Base-by-base conservation (phyloP, 2,888 invertebrate genomes). In the Latrodectus hesperus region DNA sequence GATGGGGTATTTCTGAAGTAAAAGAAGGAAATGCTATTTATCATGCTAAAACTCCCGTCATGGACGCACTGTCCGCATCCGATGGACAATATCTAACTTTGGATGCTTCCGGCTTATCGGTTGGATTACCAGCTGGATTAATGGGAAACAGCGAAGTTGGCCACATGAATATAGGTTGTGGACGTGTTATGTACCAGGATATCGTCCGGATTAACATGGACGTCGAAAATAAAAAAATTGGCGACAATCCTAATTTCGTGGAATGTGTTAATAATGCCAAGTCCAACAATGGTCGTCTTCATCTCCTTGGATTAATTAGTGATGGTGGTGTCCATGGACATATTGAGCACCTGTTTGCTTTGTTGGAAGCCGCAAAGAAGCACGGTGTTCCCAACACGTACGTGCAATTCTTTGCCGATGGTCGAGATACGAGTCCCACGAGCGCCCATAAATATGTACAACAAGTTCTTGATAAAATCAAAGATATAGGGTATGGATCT, bases 101-200 rank as follows among this genome's bases (percentile, higher is more conserved):
- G 73, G 91, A 91, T 87, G 93, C 93, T 11, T 92, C 92, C 64
- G 93, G 93, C 1, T 90, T 92, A 74, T 92, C 92, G 65, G 93
- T 93, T 65, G 93, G 93, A 22, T 91, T 93, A 65, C 93, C 92
- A 1, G 92, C 91, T 80, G 93, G 93, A 16, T 90, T 93, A n/a
- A 93, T 93, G 93, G 93, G 93, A 49, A 93, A 93, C 83, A 92
- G 92, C 17, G 93, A 93, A 91, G 93, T 93, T 26, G 93, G 93
- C 17, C 93, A 93, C 89, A 90, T 93, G 90, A 93, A 93, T 90
- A 93, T 93, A 82, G 93, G 93, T 14, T 92, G 93, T 76, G 93
- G 93, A 14, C 91, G 93, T 51, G 92, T 92, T 16, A 91, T 93
- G 86, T 93, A 92, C 89, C 93, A 93, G 90, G 93, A 93, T 90